Base-by-base conservation (phyloP, 35 echinoderm and acorn worm genomes). In the Patiria miniata region DNA sequence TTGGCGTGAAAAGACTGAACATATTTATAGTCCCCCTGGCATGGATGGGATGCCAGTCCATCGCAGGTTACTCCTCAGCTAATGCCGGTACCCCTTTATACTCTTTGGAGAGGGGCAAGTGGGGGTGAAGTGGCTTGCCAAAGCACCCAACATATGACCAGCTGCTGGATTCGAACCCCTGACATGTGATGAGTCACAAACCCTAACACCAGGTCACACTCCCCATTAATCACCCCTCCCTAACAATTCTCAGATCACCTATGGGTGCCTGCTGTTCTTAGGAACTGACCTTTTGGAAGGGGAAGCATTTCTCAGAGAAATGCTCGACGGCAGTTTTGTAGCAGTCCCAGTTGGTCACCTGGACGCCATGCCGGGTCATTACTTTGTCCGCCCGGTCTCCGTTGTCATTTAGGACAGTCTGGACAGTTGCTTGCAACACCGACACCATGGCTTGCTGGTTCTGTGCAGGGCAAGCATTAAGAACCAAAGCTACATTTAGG, bases 261-360 rank as follows among this genome's bases (percentile, higher is more conserved):
- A 73, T 14, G 10, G 65, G 26, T 15, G 21, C 65, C 23, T 7
- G 4, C 4, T 6, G 42, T 47, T 47, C 42, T 6, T 47, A 6
- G 12, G 12, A 47, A 73, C 65, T 73, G 65, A 73, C 65, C 65
- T 73, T 34, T 34, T 36, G 21, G 29, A 73, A 73, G 26, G 65
- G 65, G 65, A 73, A 73, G 34, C 65, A 73, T 30, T 34, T 73
- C 26, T 73, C 65, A 14, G 65, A 73, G 65, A 73, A 73, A 23
- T 73, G 34, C 14, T 34, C 26, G 34, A 73, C 65, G 34, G 65
- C 23, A 26, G 65, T 73, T 23, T 73, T 73, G 65, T 73, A 73
- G 65, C 65, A 73, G 65, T 73, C 65, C 65, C 65, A 73, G 65
- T 73, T 73, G 2, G 29, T 73, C 1, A 73, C 65, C 65, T 73